Evolutionary conservation across 1,140 invertebrate genomes (phyloP).

Genomic region (Caerostris darwini): DNA sequence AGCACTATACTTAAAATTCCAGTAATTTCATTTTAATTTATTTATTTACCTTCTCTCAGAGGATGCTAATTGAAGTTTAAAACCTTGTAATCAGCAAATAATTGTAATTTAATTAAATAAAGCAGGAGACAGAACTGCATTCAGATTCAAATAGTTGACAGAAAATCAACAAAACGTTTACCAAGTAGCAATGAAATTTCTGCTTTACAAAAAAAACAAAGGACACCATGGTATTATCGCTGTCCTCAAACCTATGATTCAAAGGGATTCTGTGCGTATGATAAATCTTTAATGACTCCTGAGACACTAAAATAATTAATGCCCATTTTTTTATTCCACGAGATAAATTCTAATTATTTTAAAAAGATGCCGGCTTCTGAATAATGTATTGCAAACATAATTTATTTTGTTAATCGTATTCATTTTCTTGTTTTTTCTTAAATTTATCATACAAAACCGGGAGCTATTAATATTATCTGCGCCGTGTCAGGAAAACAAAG

Average conservation of each 20-base stretch:
- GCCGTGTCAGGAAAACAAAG: constrained; percentile 14
- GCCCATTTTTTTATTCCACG: background rate
- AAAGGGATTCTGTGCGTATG: background rate
- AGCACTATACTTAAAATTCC: too few species aligned
- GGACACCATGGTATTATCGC: too few species aligned
- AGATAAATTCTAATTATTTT: constrained; percentile 57
- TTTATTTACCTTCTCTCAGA: too few species aligned
- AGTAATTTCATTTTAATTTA: too few species aligned
- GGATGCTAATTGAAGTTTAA: too few species aligned
- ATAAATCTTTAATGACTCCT: constrained; percentile 41
- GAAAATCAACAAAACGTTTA: too few species aligned
- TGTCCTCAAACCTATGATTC: background rate
- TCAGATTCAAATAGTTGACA: too few species aligned
- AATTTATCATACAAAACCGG: constrained; percentile 55
- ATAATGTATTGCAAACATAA: constrained; percentile 63
- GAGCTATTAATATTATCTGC: constrained; percentile 40
- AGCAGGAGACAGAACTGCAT: too few species aligned
- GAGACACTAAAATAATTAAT: constrained; percentile 36
- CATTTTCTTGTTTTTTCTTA: constrained; percentile 29
- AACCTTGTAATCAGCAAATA: too few species aligned
- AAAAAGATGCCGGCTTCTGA: background rate
- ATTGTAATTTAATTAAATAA: too few species aligned
- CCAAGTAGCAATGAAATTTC: too few species aligned
- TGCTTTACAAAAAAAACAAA: too few species aligned
- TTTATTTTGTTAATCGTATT: constrained; percentile 58